Evolutionary conservation across 2,797 vertebrate genomes (phyloP).

Genomic region (Thripadectes ignobilis): DNA sequence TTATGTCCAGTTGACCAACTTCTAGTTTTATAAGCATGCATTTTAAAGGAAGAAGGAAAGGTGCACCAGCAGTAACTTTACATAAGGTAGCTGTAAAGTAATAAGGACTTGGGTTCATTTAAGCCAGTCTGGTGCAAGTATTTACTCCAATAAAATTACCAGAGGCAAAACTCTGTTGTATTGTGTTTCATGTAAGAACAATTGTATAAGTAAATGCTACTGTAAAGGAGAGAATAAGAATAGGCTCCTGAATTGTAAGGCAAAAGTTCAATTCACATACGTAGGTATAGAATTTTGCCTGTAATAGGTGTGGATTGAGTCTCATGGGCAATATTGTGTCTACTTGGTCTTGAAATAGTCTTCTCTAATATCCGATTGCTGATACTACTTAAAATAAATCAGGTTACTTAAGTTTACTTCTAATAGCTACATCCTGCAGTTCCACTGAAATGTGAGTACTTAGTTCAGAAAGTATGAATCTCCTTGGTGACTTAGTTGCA

Average conservation of each 20-base stretch:
- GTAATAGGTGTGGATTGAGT: accelerated
- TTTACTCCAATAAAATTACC: neutral
- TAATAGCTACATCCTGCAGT: neutral
- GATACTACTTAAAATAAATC: neutral
- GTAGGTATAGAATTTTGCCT: neutral
- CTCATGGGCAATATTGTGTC: neutral
- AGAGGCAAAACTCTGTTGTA: neutral
- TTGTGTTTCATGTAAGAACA: neutral
- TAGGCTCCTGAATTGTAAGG: neutral
- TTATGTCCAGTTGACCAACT: neutral
- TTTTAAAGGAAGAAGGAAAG: neutral
- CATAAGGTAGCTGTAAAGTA: neutral
- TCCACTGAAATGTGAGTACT: neutral
- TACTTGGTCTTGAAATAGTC: neutral
- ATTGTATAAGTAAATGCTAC: neutral
- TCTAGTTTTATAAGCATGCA: neutral
- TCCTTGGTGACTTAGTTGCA: neutral
- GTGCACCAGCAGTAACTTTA: neutral
- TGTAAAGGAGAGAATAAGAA: neutral
- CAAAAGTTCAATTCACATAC: neutral
- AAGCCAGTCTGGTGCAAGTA: neutral
- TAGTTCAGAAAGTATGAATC: neutral
- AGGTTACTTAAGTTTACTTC: neutral
- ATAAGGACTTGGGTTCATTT: neutral
- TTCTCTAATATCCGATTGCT: neutral